Evolutionary conservation across 2,113 vertebrate species (phyloP).

Genomic region (Acanthochromis polyacanthus): DNA sequence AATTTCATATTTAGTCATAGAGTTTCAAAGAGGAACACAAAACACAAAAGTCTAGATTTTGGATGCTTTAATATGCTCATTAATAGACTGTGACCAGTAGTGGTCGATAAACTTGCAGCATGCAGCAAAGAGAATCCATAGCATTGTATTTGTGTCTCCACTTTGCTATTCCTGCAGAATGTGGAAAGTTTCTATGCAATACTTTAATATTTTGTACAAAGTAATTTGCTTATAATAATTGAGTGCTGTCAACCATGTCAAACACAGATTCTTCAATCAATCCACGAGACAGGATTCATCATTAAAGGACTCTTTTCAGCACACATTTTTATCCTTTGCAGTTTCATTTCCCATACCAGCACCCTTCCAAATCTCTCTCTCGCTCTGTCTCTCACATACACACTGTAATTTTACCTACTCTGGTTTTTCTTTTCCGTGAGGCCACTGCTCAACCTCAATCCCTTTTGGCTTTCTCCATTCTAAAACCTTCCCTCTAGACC

Average conservation of each 20-base stretch:
- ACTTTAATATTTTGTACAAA: conserved; percentile 11
- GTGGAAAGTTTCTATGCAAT: not conserved
- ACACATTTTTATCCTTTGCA: not conserved
- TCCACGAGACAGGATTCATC: conserved; percentile 5
- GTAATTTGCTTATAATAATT: conserved; percentile 42
- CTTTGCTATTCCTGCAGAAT: conserved; percentile 6
- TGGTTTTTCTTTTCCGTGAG: not conserved
- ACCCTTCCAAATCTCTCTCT: not conserved
- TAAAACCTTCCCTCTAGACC: conserved; percentile 24
- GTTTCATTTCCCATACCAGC: not conserved
- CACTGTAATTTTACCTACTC: not conserved
- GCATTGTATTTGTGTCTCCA: not conserved
- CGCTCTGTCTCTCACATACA: not conserved
- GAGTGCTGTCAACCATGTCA: conserved; percentile 44
- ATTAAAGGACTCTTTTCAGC: not conserved
- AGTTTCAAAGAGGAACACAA: too few relatives aligned
- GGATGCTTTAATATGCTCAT: too few relatives aligned
- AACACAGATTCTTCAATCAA: conserved; percentile 35
- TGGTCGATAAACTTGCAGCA: not conserved
- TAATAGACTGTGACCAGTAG: too few relatives aligned
- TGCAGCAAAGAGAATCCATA: not conserved
- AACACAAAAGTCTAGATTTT: too few relatives aligned
- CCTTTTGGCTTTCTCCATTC: conserved; percentile 13
- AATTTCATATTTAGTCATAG: too few relatives aligned
- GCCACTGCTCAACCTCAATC: conserved; percentile 5